A percentile compares a stretch with the other conserved stretches of the same genome.
Conservation (phyloP, 2,888 invertebrate genomes). For the Rhaphigaster nebulosa region DNA sequence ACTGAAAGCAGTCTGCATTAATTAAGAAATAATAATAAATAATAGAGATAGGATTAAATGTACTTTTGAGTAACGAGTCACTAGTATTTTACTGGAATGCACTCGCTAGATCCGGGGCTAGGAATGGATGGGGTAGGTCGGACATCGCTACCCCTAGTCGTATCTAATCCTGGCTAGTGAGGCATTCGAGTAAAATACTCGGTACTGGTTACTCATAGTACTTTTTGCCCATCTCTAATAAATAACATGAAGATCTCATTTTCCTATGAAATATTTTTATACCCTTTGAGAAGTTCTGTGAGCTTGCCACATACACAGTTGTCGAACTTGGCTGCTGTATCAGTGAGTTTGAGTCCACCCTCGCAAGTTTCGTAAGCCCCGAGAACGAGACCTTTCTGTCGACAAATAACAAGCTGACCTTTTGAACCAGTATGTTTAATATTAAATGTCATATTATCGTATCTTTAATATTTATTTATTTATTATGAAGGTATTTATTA, state of each 20-base stretch:
- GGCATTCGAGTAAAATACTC: no score
- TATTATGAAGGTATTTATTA: no score
- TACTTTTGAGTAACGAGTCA: no score
- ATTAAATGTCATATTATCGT: background rate
- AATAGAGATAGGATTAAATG: no score
- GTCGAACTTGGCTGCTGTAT: conserved; percentile 72
- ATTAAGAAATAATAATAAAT: background rate
- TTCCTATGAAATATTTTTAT: conserved; percentile 63
- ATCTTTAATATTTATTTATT: background rate
- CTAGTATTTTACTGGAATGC: no score
- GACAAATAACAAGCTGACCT: background rate
- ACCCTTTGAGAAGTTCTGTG: conserved; percentile 71
- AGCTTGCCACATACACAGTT: conserved; percentile 72
- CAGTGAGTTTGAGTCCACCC: conserved; percentile 69
- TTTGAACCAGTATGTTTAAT: background rate
- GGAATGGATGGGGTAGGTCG: no score
- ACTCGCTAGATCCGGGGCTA: no score
- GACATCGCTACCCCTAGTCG: no score
- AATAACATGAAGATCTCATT: no score
- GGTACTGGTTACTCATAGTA: no score
- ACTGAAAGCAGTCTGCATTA: conserved; percentile 36
- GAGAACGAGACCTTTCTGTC: conserved; percentile 71
- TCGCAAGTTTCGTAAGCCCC: conserved; percentile 72
- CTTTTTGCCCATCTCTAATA: no score
- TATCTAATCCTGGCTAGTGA: no score